Conservation (phyloP, 2,113 vertebrate species). For the Spermophilus dauricus region DNA sequence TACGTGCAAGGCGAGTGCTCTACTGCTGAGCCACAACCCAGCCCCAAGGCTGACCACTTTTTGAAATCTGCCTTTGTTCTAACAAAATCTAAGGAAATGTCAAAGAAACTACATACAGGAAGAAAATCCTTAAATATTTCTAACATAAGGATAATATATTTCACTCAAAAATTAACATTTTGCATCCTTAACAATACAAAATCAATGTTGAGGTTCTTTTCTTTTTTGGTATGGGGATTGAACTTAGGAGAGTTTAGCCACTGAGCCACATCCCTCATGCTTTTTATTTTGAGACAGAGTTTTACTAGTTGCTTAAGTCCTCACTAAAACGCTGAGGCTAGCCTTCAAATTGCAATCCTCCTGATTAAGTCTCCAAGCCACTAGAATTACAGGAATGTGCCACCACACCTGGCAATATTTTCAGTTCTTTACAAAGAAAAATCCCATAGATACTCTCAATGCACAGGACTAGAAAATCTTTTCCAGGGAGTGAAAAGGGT, state of each 20-base stretch:
- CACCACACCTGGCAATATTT: not conserved
- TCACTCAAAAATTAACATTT: not conserved
- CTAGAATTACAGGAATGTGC: no score
- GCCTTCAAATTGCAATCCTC: no score
- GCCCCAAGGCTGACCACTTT: not conserved
- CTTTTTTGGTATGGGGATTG: no score
- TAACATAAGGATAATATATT: not conserved
- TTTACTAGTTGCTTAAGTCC: no score
- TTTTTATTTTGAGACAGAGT: no score
- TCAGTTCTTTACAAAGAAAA: not conserved
- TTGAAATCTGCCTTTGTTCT: not conserved
- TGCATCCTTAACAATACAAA: not conserved
- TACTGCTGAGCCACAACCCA: no score
- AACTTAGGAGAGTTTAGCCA: no score
- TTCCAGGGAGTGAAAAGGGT: not conserved
- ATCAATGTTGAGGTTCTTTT: no score
- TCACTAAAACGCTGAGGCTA: no score
- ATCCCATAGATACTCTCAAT: not conserved
- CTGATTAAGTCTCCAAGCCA: no score
- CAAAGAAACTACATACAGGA: not conserved
- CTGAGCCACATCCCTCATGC: no score
- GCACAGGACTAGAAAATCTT: not conserved
- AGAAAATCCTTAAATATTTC: not conserved
- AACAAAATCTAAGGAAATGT: slow-evolving; percentile 1
- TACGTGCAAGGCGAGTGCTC: no score